These are phyloP conservation scores for Apamea sordens DNA, from an alignment of 2,888 invertebrate genomes.

Conservation along the genomic window DNA sequence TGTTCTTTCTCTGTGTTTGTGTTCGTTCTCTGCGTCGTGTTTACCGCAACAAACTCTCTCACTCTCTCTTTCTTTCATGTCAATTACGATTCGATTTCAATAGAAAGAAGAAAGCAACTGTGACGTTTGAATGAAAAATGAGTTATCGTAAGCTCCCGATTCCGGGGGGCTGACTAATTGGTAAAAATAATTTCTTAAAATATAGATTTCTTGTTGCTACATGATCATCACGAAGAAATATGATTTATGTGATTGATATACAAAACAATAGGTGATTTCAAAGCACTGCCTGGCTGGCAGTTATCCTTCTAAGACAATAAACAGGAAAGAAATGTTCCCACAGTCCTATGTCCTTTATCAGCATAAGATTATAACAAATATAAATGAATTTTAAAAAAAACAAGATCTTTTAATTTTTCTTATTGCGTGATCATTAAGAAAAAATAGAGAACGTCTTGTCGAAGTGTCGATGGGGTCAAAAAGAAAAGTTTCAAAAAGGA, in stretches of 20 bases:
- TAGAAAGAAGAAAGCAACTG: neutral
- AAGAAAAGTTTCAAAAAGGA: neutral
- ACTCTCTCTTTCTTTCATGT: too few relatives aligned
- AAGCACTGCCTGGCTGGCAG: neutral
- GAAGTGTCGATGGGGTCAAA: neutral
- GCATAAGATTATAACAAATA: neutral
- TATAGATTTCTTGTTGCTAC: neutral
- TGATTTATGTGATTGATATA: conserved; percentile 3
- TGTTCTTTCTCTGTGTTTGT: too few relatives aligned
- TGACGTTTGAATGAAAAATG: neutral
- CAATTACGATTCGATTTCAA: neutral
- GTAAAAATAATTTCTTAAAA: neutral
- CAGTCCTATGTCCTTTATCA: neutral
- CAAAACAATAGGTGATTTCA: conserved; percentile 30
- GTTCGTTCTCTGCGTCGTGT: too few relatives aligned
- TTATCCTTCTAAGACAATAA: conserved; percentile 21
- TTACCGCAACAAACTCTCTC: too few relatives aligned
- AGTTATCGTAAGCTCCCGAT: neutral
- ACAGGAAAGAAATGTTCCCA: conserved; percentile 31
- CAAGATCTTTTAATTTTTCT: neutral
- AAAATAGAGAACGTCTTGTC: neutral
- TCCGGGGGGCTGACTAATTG: neutral
- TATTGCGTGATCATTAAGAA: neutral
- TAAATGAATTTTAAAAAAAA: neutral
- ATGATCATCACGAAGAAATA: neutral